Percentiles rank a stretch among this genome's conserved stretches.
These are phyloP conservation scores for Nemurella pictetii DNA, from an alignment of 2,888 invertebrate species.

Conservation along the genomic window DNA sequence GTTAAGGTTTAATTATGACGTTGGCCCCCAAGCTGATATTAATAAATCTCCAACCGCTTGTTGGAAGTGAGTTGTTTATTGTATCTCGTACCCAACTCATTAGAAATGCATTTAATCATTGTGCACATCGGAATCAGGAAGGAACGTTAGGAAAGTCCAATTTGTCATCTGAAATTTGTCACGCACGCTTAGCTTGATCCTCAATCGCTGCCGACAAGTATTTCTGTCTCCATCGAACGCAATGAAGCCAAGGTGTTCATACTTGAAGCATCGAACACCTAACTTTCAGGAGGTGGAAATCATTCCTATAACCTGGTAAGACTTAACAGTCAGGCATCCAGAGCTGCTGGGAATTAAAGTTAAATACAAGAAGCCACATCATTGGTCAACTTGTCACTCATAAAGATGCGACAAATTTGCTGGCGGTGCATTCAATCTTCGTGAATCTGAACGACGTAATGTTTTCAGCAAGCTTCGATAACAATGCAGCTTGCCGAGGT, in stretches of 20 bases:
- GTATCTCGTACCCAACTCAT: not conserved
- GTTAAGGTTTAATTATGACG: not conserved
- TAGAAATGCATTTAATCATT: not conserved
- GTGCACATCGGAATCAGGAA: not conserved
- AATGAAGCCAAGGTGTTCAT: too few relatives aligned
- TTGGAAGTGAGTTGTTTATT: not conserved
- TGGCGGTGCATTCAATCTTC: not conserved
- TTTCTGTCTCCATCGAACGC: too few relatives aligned
- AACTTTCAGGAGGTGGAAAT: too few relatives aligned
- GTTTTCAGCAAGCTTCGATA: not conserved
- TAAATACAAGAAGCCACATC: not conserved
- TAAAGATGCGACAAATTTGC: not conserved
- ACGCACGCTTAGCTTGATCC: not conserved
- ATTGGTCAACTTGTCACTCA: not conserved
- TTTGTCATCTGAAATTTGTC: not conserved
- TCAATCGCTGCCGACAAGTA: not conserved
- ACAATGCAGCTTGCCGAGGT: not conserved
- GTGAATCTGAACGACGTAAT: not conserved
- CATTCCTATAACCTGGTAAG: too few relatives aligned
- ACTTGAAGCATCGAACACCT: too few relatives aligned
- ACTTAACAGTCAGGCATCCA: too few relatives aligned
- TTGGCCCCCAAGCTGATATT: not conserved
- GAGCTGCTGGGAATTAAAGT: not conserved
- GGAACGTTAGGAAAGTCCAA: not conserved
- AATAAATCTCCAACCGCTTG: not conserved